Evolutionary conservation across 2,797 vertebrate genomes (phyloP), one percentile per base, ranked within the genome.

Genomic region (Schizothorax lantsangensis): DNA sequence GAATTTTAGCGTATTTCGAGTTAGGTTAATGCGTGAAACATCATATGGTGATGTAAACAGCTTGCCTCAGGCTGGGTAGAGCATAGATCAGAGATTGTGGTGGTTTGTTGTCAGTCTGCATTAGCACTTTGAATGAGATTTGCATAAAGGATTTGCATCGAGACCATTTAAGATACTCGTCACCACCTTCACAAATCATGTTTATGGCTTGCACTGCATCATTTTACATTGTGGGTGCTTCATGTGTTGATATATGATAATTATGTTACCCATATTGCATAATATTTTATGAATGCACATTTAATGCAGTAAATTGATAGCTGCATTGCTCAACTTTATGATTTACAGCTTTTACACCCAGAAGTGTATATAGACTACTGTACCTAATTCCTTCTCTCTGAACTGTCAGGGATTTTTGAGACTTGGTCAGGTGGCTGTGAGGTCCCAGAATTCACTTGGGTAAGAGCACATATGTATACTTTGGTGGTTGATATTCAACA

Each of bases 131-230:
- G 74, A 77, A 83, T 86, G 17, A 40, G 33, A 86, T 89, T 89
- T 89, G 81, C 84, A 86, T 88, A 49, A 38, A 17, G 75, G 81
- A 79, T 85, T 74, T 89, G 84, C 84, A 64, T 75, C n/a, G 0
- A 79, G 45, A 79, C 54, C 86, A 75, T 83, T 79, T 79, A 81
- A 82, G 83, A 59, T 79, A 73, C 40, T 83, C 33, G 45, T 80
- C 21, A 19, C n/a, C 86, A 80, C 73, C 49, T 59, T 79, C 43
- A 79, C 87, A 88, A 88, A 86, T 86, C 71, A 85, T 45, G 2
- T 40, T 68, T 54, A 80, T 79, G 45, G 79, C 78, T 78, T 30
- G 79, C 33, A 14, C 38, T 45, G 71, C 85, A 30, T 62, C 66
- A 11, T 57, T 78, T 69, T 52, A 19, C 71, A 17, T 85, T 19